Percentiles rank a stretch among this genome's conserved stretches.
phyloP scores from a whole-genome alignment of 2,113 vertebrate species.

The Semnornis frantzii region DNA sequence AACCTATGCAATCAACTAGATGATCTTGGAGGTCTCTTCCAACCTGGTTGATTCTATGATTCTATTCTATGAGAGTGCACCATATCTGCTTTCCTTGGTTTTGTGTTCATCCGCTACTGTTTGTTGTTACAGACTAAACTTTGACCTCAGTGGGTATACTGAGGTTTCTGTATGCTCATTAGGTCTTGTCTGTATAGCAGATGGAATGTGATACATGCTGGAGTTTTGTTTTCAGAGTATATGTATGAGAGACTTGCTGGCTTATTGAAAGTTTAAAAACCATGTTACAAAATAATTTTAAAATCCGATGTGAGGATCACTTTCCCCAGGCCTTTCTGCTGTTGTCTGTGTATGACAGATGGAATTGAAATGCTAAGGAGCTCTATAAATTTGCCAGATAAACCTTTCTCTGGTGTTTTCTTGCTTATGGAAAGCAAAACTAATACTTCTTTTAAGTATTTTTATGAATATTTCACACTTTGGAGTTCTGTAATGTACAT shows the following conservation, averaged over 20 bases:
- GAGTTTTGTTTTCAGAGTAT: too few species aligned
- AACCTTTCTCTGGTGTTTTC: neutral
- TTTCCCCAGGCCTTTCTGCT: neutral
- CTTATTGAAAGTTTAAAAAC: too few species aligned
- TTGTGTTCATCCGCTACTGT: neutral
- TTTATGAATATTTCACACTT: neutral
- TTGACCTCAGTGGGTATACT: neutral
- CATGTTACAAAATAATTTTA: neutral
- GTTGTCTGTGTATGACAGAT: neutral
- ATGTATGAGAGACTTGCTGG: too few species aligned
- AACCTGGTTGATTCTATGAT: too few species aligned
- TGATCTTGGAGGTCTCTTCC: too few species aligned
- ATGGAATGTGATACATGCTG: too few species aligned
- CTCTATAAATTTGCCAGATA: neutral
- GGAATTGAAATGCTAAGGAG: neutral
- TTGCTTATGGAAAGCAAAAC: neutral
- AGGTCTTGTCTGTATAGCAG: neutral
- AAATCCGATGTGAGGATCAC: neutral
- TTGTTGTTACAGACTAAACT: neutral
- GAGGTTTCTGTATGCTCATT: neutral
- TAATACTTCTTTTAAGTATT: neutral
- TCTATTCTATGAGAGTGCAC: neutral
- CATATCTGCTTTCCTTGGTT: neutral
- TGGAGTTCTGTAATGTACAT: neutral
- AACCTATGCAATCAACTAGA: too few species aligned